phyloP scores from a whole-genome alignment of 2,113 vertebrate species.

The Bufo bufo region DNA sequence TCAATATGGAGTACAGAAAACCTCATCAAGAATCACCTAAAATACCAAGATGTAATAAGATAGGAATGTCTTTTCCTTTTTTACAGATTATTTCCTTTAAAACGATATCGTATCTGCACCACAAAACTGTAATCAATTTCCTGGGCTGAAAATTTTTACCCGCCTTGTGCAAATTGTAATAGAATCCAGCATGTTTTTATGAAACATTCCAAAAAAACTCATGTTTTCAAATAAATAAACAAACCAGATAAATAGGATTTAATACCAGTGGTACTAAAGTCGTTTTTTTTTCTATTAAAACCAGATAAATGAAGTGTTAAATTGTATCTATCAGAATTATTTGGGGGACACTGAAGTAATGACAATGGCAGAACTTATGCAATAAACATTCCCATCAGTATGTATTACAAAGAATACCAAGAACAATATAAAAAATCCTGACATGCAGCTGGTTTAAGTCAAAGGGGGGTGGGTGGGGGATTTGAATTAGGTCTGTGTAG shows the following conservation, averaged over 20 bases:
- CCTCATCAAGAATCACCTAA: background rate
- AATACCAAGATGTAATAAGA: background rate
- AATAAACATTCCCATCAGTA: conserved; percentile 59
- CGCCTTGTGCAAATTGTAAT: background rate
- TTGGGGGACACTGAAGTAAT: conserved; percentile 16
- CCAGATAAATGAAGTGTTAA: conserved; percentile 16
- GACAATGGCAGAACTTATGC: conserved; percentile 19
- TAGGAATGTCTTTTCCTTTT: background rate
- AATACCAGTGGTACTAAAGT: too few relatives aligned
- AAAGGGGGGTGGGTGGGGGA: conserved; percentile 74
- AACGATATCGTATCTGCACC: background rate
- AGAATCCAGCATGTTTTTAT: background rate
- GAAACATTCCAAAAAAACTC: background rate
- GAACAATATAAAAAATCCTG: conserved; percentile 65
- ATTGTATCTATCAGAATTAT: background rate
- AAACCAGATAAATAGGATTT: too few relatives aligned
- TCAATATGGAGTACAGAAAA: background rate
- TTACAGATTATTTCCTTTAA: background rate
- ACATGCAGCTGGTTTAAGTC: conserved; percentile 85
- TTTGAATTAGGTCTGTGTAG: conserved; percentile 77
- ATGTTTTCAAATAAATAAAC: background rate
- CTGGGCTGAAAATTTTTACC: background rate
- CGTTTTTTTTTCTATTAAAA: background rate
- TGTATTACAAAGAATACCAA: conserved; percentile 72
- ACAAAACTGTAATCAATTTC: background rate